Percentiles rank a stretch among this genome's conserved stretches.
Conservation (phyloP, 2,888 invertebrate genomes). For the Mongoloraphidia duomilia region DNA sequence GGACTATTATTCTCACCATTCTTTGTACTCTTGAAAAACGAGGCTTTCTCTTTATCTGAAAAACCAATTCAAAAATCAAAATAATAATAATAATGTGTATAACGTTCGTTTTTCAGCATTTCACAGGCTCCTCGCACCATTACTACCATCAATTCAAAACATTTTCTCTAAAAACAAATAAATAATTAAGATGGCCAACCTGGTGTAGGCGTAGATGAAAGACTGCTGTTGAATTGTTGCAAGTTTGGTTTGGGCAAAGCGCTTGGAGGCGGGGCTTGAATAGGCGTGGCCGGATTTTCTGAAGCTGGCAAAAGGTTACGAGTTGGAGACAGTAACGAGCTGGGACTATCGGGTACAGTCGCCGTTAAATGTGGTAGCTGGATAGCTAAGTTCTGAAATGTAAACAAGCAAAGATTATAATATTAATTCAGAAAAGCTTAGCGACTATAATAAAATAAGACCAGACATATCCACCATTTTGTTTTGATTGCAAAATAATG, state of each 20-base stretch:
- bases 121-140: no score
- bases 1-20: no score
- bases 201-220: no score
- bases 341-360: slow-evolving; percentile 22
- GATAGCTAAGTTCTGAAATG: slow-evolving; percentile 22
- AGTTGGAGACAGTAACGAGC: slow-evolving; percentile 26
- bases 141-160: neutral
- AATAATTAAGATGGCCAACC: no score
- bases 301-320: slow-evolving; percentile 20
- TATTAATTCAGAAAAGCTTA: neutral
- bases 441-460: neutral
- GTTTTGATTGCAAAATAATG: no score
- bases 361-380: slow-evolving; percentile 25
- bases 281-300: slow-evolving; percentile 18
- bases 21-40: no score
- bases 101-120: no score
- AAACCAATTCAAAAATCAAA: no score
- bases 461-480: no score
- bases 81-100: no score
- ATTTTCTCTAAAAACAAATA: neutral
- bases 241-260: slow-evolving; percentile 29
- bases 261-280: slow-evolving; percentile 24
- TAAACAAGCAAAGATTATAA: neutral
- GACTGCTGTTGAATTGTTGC: no score
- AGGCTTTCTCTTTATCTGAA: no score